phyloP scores from a whole-genome alignment of 1,140 invertebrate genomes.

The Anadara kagoshimensis region DNA sequence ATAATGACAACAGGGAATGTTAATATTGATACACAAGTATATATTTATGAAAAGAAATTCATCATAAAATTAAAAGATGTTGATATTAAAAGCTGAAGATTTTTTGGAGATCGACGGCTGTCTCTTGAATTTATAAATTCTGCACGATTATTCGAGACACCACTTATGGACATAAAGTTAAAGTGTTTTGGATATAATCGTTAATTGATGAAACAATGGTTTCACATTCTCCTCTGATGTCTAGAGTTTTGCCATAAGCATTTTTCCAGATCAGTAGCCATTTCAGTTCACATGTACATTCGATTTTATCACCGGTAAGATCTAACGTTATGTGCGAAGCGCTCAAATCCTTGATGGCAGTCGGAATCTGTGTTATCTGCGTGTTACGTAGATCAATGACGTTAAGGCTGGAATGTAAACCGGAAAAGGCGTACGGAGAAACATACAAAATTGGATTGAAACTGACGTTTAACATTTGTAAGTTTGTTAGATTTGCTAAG shows the following conservation, averaged over 20 bases:
- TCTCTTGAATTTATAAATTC: too few relatives aligned
- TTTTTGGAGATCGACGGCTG: too few relatives aligned
- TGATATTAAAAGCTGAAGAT: too few relatives aligned
- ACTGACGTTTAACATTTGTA: slow-evolving; percentile 25
- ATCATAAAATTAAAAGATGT: too few relatives aligned
- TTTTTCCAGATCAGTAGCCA: slow-evolving; percentile 21
- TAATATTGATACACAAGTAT: too few relatives aligned
- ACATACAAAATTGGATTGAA: slow-evolving; percentile 39
- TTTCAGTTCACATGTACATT: slow-evolving; percentile 33
- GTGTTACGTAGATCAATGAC: slow-evolving; percentile 21
- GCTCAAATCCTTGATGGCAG: slow-evolving; percentile 22
- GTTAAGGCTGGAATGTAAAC: slow-evolving; percentile 3
- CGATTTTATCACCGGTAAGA: slow-evolving; percentile 22
- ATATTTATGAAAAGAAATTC: too few relatives aligned
- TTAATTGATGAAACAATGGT: slow-evolving; percentile 20
- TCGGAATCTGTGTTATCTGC: slow-evolving; percentile 19
- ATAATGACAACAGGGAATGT: too few relatives aligned
- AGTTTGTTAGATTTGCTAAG: slow-evolving; percentile 6
- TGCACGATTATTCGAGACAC: too few relatives aligned
- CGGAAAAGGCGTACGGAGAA: slow-evolving; percentile 29
- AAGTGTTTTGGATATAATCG: slow-evolving; percentile 21
- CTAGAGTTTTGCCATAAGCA: not conserved
- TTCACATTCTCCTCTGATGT: slow-evolving; percentile 22
- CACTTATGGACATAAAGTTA: slow-evolving; percentile 1
- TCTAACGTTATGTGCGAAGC: slow-evolving; percentile 18